Evolutionary conservation across 1,140 invertebrate genomes (phyloP).

Genomic region (Asobara japonica): DNA sequence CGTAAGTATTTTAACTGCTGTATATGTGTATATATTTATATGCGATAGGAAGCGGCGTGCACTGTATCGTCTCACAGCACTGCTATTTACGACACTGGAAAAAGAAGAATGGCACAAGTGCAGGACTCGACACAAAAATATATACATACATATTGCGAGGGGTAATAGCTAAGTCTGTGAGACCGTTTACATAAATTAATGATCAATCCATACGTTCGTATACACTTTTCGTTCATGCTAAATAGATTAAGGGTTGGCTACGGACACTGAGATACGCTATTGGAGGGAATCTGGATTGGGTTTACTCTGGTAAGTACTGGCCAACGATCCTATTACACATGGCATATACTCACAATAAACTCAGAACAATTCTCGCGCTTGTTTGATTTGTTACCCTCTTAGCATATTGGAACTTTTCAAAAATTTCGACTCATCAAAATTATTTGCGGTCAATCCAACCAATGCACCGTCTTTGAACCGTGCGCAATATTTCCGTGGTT

Average conservation of each 20-base stretch:
- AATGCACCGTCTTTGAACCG: too few relatives aligned
- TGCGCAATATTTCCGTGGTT: too few relatives aligned
- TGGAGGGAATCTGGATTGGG: not conserved
- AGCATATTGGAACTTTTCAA: too few relatives aligned
- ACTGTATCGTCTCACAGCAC: not conserved
- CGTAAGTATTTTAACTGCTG: not conserved
- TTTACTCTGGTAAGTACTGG: too few relatives aligned
- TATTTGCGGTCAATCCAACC: too few relatives aligned
- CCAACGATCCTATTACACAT: too few relatives aligned
- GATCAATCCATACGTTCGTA: not conserved
- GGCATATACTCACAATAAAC: too few relatives aligned
- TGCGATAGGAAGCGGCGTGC: slow-evolving; percentile 3
- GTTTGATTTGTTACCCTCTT: too few relatives aligned
- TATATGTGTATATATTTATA: not conserved
- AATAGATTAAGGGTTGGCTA: not conserved
- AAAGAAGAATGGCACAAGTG: slow-evolving; percentile 11
- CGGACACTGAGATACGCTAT: too few relatives aligned
- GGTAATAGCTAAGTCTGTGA: not conserved
- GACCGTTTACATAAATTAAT: not conserved
- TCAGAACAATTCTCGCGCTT: too few relatives aligned
- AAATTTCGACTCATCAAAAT: too few relatives aligned
- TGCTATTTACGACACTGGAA: slow-evolving; percentile 1
- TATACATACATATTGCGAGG: not conserved
- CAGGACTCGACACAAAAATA: not conserved
- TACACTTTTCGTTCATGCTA: not conserved